Conservation (phyloP, 1,140 invertebrate genomes). For the Agrilus planipennis region DNA sequence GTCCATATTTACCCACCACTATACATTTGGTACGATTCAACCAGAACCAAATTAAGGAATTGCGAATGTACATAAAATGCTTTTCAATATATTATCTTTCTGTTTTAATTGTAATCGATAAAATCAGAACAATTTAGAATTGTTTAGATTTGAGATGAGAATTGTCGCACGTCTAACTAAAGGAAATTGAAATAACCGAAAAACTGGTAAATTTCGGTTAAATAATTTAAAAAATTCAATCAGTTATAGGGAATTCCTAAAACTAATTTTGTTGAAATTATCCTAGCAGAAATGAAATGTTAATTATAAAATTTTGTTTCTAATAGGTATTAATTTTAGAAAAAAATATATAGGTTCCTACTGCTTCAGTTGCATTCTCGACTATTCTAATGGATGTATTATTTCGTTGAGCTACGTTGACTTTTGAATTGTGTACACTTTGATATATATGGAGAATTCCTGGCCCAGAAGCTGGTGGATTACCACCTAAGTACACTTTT, state of each 20-base stretch:
- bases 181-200: neutral
- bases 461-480: no score
- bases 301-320: no score
- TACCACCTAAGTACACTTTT: no score
- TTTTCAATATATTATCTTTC: slow-evolving; percentile 9
- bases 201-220: neutral
- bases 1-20: slow-evolving; percentile 20
- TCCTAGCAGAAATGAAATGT: neutral
- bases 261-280: neutral
- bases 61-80: slow-evolving; percentile 9
- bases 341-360: no score
- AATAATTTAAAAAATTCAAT: neutral
- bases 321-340: no score
- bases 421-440: no score
- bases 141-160: neutral
- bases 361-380: no score
- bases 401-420: no score
- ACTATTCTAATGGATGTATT: no score
- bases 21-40: slow-evolving; percentile 3
- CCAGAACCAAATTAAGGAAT: slow-evolving; percentile 3
- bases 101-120: no score
- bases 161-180: neutral
- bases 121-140: no score
- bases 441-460: no score
- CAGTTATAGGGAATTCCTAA: neutral